Evolutionary conservation across 2,113 vertebrate species (phyloP).

Genomic region (Pica pica): DNA sequence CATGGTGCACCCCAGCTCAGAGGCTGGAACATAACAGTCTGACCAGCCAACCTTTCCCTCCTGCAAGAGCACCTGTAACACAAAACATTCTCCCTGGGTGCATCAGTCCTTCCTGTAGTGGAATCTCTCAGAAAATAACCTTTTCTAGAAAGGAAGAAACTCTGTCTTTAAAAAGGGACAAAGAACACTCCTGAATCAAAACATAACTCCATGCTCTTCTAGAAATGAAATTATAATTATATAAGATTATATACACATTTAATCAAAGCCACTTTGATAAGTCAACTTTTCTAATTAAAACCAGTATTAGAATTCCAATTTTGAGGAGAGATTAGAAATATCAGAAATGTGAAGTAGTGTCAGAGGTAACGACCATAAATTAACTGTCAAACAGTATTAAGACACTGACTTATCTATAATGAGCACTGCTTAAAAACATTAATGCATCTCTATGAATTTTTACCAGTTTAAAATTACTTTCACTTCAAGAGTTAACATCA

Average conservation of each 20-base stretch:
- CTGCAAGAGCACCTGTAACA: background rate
- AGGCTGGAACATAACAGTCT: background rate
- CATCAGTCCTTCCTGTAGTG: background rate
- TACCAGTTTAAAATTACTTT: constrained; percentile 21
- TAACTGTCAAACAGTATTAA: constrained; percentile 41
- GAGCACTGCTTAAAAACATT: constrained; percentile 44
- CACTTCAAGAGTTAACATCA: constrained; percentile 14
- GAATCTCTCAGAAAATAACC: background rate
- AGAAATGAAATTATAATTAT: constrained; percentile 40
- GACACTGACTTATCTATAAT: constrained; percentile 57
- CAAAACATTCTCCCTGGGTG: background rate
- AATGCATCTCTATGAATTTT: background rate
- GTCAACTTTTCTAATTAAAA: constrained; percentile 55
- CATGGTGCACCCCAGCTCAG: background rate
- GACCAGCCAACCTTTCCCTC: background rate
- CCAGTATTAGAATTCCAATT: constrained; percentile 48
- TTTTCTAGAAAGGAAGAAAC: background rate
- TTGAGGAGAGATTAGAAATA: constrained; percentile 52
- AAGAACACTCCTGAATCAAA: constrained; percentile 30
- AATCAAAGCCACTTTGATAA: constrained; percentile 50
- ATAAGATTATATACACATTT: constrained; percentile 36
- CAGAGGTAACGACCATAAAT: constrained; percentile 52
- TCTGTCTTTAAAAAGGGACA: background rate
- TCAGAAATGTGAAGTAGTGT: constrained; percentile 33
- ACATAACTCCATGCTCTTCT: background rate